Evolutionary conservation across 2,797 vertebrate genomes (phyloP).

Genomic region (Smutsia temminckii): DNA sequence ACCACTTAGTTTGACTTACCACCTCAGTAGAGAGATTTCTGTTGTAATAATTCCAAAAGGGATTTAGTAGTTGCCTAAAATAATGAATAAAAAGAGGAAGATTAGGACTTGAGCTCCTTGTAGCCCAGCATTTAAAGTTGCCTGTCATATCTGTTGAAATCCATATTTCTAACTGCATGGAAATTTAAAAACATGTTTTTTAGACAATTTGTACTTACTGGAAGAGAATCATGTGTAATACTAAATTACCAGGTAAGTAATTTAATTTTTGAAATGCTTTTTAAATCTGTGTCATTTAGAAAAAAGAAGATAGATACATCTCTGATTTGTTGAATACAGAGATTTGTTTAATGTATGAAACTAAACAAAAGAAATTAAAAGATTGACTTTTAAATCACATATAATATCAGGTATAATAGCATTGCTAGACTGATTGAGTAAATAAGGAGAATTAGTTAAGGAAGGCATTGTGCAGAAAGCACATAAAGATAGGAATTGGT

Average conservation of each 20-base stretch:
- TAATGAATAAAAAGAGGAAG: conserved; percentile 4
- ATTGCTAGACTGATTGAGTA: neutral
- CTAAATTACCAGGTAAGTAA: conserved; percentile 4
- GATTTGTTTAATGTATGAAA: neutral
- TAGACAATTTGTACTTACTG: neutral
- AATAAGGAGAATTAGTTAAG: neutral
- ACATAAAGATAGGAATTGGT: neutral
- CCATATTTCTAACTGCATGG: neutral
- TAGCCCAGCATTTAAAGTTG: neutral
- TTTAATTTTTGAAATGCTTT: conserved; percentile 29
- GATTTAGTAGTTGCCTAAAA: neutral
- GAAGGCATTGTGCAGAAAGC: neutral
- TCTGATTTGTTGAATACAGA: conserved; percentile 3
- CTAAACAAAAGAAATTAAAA: neutral
- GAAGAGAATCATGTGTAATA: neutral
- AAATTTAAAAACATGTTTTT: conserved; percentile 20
- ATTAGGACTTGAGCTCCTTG: neutral
- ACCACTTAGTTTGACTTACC: neutral
- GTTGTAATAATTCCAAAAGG: neutral
- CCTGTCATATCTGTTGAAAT: conserved; percentile 11
- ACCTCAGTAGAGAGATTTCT: neutral
- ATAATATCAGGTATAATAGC: neutral
- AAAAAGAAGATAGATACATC: neutral
- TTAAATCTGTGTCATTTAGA: neutral
- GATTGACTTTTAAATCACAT: neutral